Conservation (phyloP, 2,888 invertebrate species). For the Lycophotia porphyrea region DNA sequence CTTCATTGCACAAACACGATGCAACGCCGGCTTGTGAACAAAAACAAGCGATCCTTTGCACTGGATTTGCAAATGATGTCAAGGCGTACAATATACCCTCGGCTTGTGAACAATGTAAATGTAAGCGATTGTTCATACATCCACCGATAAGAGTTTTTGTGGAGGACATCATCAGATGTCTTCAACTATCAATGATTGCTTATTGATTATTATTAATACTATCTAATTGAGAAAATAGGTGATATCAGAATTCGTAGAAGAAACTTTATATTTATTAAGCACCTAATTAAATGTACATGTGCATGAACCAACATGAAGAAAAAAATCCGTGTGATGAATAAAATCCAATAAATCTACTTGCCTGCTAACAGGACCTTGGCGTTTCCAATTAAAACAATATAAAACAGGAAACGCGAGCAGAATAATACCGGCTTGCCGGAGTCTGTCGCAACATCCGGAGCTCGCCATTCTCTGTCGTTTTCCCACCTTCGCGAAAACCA, state of each 20-base stretch:
- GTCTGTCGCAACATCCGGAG: slow-evolving; percentile 76
- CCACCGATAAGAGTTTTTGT: slow-evolving; percentile 40
- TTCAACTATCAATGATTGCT: slow-evolving; percentile 3
- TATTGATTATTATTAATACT: too few relatives aligned
- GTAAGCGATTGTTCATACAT: slow-evolving; percentile 25
- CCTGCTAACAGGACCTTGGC: slow-evolving; percentile 59
- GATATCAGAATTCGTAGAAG: background rate
- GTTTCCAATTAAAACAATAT: slow-evolving; percentile 71
- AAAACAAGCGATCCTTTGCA: slow-evolving; percentile 72
- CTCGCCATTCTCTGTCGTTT: slow-evolving; percentile 71
- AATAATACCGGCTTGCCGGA: slow-evolving; percentile 65
- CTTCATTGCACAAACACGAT: slow-evolving; percentile 83
- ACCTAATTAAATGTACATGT: background rate
- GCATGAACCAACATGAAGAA: background rate
- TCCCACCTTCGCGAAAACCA: slow-evolving; percentile 67
- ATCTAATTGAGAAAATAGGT: background rate
- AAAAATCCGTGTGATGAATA: background rate
- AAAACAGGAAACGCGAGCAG: slow-evolving; percentile 74
- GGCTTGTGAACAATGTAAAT: slow-evolving; percentile 35
- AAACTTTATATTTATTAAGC: background rate
- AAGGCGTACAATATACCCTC: slow-evolving; percentile 69
- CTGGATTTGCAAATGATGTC: slow-evolving; percentile 73
- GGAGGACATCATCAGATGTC: slow-evolving; percentile 4
- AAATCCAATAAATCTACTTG: slow-evolving; percentile 16
- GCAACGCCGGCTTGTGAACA: slow-evolving; percentile 72